Evolutionary conservation across 2,797 vertebrate genomes (phyloP), one percentile per base, ranked within the genome.

Genomic region (Phoebastria nigripes): DNA sequence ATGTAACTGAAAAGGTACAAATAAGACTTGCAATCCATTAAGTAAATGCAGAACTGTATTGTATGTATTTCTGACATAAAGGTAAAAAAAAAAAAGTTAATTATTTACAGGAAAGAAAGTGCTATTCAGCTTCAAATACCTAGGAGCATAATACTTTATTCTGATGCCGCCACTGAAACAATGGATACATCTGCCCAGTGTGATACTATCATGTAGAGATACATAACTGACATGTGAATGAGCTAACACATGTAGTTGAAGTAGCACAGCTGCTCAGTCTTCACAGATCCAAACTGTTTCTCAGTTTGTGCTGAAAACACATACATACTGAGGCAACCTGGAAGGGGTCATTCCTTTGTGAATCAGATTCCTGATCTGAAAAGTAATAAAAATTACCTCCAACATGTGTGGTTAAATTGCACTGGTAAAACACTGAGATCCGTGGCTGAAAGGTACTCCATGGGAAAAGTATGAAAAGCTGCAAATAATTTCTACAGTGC

Each of bases 131-230:
- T 87, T 74, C n/a, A 54, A 26, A 39, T 26, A 66, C 9, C 17
- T 31, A 22, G 22, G 5, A 70, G 42, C 19, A 11, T 8, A 47
- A 28, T 37, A 5, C 21, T 65, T 73, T 25, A 33, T 71, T 82
- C 56, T 85, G 70, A 69, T 55, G n/a, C 44, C 1, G 1, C 18
- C 14, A 18, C 19, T 33, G 56, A 44, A 58, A 69, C 9, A 31
- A 28, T 13, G 46, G 35, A 16, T 33, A 11, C 21, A 61, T 17
- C 31, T 47, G 70, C 35, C 35, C 65, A 47, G 52, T 16, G 46
- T 0, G 1, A 63, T 25, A 33, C 18, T 55, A 10, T 22, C 6
- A 26, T 1, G 12, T 1, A 20, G 28, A 49, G 33, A 87, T 9
- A 51, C 16, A 5, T 5, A 65, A 69, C 20, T 39, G 39, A 59